Evolutionary conservation across 2,113 vertebrate genomes (phyloP), one percentile per base, ranked within the genome.

Genomic region (Anolis sagrei): DNA sequence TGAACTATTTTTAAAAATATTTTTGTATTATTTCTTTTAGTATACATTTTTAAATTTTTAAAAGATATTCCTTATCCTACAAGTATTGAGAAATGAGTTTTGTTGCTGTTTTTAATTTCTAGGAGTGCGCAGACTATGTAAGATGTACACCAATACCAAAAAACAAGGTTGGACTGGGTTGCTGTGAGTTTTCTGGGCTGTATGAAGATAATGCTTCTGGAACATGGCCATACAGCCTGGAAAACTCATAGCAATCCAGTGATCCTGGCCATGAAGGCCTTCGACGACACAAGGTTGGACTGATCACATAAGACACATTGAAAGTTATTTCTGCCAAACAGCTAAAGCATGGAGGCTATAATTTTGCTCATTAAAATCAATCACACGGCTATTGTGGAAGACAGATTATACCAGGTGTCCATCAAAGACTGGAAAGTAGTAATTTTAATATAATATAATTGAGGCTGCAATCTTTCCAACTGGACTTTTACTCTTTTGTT

Each of bases 311-410:
- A 48, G 21, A 4, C 27, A 51, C 34, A 39, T 18, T 72, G 64
- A 58, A 32, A 34, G 27, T 23, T 19, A 61, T 32, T 58, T 58
- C 39, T 85, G 21, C 36, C 14, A 8, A 79, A 72, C 76, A 34
- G 19, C 77, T 61, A 54, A 25, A 80, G 14, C 44, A 39, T 21
- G 29, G 66, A 78, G 32, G 34, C 48, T 70, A 21, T 62, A 85
- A 85, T 79, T 25, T 85, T 61, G 36, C 70, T 79, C 68, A 73
- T 79, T 85, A 79, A 61, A 85, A 62, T 83, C 70, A 79, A 72
- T 72, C 69, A 58, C 34, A 39, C 61, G 34, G 69, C 75, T 69
- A 9, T 7, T 48, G 23, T 49, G 76, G 69, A 85, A 62, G 70
- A 49, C 44, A 29, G n/a, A 64, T 48, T 79, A n/a, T 10, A 79